Evolutionary conservation across 2,113 vertebrate genomes (phyloP), one percentile per base, ranked within the genome.

Genomic region (Protomyctophum bolini): DNA sequence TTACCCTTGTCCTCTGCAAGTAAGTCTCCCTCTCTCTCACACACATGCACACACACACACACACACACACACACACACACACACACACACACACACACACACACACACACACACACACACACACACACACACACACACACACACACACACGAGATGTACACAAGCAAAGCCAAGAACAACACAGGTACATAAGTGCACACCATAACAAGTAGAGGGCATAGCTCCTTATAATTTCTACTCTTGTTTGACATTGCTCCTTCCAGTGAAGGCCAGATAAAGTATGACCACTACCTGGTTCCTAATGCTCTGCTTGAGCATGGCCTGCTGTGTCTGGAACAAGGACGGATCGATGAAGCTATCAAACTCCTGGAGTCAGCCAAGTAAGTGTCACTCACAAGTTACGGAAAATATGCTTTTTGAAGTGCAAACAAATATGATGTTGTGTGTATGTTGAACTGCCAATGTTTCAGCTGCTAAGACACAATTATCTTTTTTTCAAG

Each of bases 261-360:
- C 90, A 99, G 96, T 90, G 96, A 97, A 82, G 93, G 93, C 87
- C 97, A 96, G 90, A 97, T 99, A 83, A 98, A 97, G 86, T 98
- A 95, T 58, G 97, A 98, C 84, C 96, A 98, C 85, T 98, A 98
- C 86, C 88, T 98, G 90, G 95, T 98, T 79, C 98, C 97, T 68
- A 98, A 98, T 72, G 97, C 96, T 1, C 88, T 98, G 66, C 89
- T 99, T 89, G 97, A 99, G 86, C 92, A 97, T 48, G 96, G 95
- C 0, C 87, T 98, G 81, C 88, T 99, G n/a, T 97, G 94, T 85
- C 91, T 98, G 86, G 95, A 98, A 51, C 92, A 95, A 80, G 94
- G 93, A 0, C 94, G 94, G 87, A 94, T 76, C 9, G 92, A 94
- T 71, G 97, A 98, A 76, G 96, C 94, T 63, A 83, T 97, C 78